Conservation (phyloP, 2,888 invertebrate genomes). For the Ischnura elegans region DNA sequence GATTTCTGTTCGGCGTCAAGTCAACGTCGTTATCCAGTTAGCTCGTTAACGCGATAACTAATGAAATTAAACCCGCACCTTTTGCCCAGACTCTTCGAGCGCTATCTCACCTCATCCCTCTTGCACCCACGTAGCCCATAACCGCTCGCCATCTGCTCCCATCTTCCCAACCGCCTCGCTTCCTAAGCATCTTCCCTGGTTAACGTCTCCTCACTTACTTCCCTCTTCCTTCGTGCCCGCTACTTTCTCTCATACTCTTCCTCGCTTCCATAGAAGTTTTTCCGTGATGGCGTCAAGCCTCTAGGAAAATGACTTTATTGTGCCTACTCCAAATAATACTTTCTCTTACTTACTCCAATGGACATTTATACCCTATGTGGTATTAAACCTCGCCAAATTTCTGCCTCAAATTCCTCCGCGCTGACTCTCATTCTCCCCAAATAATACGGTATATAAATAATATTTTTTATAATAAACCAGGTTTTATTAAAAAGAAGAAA, state of each 20-base stretch:
- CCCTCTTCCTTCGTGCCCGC: neutral
- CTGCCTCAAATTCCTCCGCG: too few relatives aligned
- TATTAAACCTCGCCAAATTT: too few relatives aligned
- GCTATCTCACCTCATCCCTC: neutral
- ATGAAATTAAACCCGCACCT: slow-evolving; percentile 47
- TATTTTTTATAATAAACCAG: too few relatives aligned
- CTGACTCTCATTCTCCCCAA: too few relatives aligned
- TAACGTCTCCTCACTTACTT: neutral
- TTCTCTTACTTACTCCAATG: too few relatives aligned
- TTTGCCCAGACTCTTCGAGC: neutral
- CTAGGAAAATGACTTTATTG: too few relatives aligned
- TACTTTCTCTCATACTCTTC: neutral
- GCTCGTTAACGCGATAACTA: slow-evolving; percentile 54
- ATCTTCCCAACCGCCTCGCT: neutral
- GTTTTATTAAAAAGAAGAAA: too few relatives aligned
- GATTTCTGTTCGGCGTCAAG: slow-evolving; percentile 31
- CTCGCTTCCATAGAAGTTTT: neutral
- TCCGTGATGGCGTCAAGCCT: too few relatives aligned
- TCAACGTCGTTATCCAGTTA: slow-evolving; percentile 60
- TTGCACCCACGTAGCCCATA: neutral
- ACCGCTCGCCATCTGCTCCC: neutral
- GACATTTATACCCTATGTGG: too few relatives aligned
- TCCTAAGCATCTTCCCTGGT: neutral
- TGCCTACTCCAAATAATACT: too few relatives aligned
- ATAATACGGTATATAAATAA: too few relatives aligned